phyloP scores from a whole-genome alignment of 2,888 invertebrate genomes.

The Dascillus cervinus region DNA sequence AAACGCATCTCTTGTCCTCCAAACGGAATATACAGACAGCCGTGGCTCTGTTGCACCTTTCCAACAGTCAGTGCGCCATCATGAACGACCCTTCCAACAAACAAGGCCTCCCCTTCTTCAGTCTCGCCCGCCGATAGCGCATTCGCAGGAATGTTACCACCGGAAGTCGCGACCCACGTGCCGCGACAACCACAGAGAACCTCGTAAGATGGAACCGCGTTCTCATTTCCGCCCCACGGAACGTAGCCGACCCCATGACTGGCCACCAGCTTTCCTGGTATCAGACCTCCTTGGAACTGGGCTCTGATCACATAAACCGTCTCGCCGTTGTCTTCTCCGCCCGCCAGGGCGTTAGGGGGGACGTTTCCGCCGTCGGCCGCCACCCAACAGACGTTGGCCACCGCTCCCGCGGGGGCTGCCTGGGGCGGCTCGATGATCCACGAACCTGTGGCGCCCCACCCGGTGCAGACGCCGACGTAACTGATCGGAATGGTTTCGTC shows the following conservation, averaged over 20 bases:
- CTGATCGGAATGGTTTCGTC: constrained; percentile 62
- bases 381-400: constrained; percentile 54
- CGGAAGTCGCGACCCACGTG: constrained; percentile 34
- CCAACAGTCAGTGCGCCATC: constrained; percentile 71
- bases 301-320: constrained; percentile 62
- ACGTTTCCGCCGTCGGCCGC: constrained; percentile 58
- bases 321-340: constrained; percentile 53
- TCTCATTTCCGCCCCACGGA: constrained; percentile 70
- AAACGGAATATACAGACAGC: constrained; percentile 75
- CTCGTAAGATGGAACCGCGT: constrained; percentile 62
- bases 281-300: constrained; percentile 60
- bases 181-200: constrained; percentile 42
- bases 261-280: constrained; percentile 72
- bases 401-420: constrained; percentile 16
- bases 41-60: constrained; percentile 78
- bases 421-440: constrained; percentile 62
- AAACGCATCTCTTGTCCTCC: constrained; percentile 72
- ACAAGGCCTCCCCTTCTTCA: constrained; percentile 73
- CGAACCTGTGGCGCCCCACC: constrained; percentile 75
- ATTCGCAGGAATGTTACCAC: constrained; percentile 61
- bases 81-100: constrained; percentile 67
- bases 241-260: constrained; percentile 57
- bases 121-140: constrained; percentile 62
- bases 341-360: constrained; percentile 68
- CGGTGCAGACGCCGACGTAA: constrained; percentile 76